phyloP scores from a whole-genome alignment of 2,888 invertebrate genomes.

The Drosophila dives region DNA sequence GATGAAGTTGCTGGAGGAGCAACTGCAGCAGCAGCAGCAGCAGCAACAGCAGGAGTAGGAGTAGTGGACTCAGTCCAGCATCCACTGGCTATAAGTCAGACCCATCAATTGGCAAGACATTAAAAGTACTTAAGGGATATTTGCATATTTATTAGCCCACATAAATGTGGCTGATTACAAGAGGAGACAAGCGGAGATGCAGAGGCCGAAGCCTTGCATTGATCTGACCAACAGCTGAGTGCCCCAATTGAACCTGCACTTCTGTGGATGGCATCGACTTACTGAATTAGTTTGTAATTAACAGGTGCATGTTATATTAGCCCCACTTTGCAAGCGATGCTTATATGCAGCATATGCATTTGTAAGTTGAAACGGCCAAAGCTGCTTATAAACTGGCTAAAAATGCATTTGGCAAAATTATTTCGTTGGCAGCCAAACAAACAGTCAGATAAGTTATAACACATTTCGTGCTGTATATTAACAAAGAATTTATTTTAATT shows the following conservation, averaged over 20 bases:
- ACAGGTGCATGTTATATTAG: neutral
- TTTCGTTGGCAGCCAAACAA: neutral
- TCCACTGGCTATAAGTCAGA: slow-evolving; percentile 48
- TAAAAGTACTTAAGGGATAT: slow-evolving; percentile 82
- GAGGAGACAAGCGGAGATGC: slow-evolving; percentile 11
- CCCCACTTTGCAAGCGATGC: slow-evolving; percentile 16
- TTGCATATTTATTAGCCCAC: slow-evolving; percentile 81
- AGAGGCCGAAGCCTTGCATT: neutral
- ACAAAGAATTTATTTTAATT: slow-evolving; percentile 39
- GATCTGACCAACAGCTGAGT: slow-evolving; percentile 8
- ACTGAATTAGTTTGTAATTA: slow-evolving; percentile 70
- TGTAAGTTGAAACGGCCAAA: slow-evolving; percentile 32
- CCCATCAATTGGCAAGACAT: slow-evolving; percentile 76
- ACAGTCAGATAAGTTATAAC: slow-evolving; percentile 27
- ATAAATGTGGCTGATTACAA: slow-evolving; percentile 77
- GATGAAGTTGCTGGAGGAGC: neutral
- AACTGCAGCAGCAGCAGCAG: slow-evolving; percentile 1
- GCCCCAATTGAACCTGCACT: neutral
- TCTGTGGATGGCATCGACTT: neutral
- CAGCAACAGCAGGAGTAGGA: neutral
- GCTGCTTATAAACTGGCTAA: slow-evolving; percentile 26
- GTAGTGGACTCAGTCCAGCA: slow-evolving; percentile 4
- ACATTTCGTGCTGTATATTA: slow-evolving; percentile 36
- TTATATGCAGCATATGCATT: slow-evolving; percentile 6
- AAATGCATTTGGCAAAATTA: slow-evolving; percentile 9